A percentile compares a stretch with the other conserved stretches of the same genome.
Conservation (phyloP, 2,888 invertebrate species). For the Melanostoma mellinum region DNA sequence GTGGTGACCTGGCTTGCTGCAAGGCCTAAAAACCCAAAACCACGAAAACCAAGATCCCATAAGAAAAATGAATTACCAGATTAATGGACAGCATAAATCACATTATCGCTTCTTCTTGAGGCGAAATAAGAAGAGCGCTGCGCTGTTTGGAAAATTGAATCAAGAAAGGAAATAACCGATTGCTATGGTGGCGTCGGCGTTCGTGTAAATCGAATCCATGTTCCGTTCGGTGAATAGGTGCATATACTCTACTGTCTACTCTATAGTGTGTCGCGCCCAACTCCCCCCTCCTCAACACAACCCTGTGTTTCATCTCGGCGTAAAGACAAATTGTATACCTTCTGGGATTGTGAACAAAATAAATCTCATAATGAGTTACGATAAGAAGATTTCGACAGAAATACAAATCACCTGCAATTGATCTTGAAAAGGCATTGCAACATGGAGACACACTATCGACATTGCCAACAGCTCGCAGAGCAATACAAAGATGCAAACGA, state of each 20-base stretch:
- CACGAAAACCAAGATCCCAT: constrained; percentile 15
- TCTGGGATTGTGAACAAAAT: constrained; percentile 82
- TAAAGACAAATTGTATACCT: constrained; percentile 82
- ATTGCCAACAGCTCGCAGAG: constrained; percentile 76
- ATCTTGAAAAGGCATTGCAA: constrained; percentile 77
- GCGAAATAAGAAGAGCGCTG: constrained; percentile 24
- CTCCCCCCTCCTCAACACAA: constrained; percentile 29
- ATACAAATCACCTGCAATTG: constrained; percentile 82
- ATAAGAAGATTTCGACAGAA: constrained; percentile 82
- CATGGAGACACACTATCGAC: constrained; percentile 77
- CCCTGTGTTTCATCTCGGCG: constrained; percentile 69
- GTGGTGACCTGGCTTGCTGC: neutral
- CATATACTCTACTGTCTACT: neutral
- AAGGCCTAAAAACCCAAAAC: constrained; percentile 9
- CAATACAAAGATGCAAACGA: constrained; percentile 31
- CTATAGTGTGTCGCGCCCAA: constrained; percentile 30
- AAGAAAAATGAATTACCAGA: constrained; percentile 81
- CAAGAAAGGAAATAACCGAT: constrained; percentile 60
- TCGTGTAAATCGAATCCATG: constrained; percentile 59
- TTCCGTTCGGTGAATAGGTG: constrained; percentile 52
- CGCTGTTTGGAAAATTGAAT: constrained; percentile 34
- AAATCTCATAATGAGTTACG: constrained; percentile 82
- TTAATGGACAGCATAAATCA: constrained; percentile 82
- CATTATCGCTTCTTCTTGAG: constrained; percentile 81
- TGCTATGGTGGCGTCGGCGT: constrained; percentile 60